Conservation (phyloP, 1,140 invertebrate species). For the Zaprionus davidi region DNA sequence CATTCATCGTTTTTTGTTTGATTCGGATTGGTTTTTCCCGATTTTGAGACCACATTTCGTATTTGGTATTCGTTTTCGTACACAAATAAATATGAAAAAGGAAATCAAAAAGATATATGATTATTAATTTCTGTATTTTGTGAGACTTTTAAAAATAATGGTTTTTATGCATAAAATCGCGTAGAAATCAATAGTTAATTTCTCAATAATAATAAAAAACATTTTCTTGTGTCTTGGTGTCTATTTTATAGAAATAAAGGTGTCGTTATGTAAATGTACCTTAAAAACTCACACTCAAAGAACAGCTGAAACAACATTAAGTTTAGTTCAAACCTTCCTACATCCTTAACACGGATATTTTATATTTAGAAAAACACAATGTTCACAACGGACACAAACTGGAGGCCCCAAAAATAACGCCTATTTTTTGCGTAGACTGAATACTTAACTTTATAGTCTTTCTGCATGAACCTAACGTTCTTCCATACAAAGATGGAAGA, state of each 20-base stretch:
- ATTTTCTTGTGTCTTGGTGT: constrained; percentile 31
- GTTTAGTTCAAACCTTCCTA: background rate
- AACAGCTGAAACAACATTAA: background rate
- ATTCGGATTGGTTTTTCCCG: constrained; percentile 77
- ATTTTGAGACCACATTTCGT: constrained; percentile 83
- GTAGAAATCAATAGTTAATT: constrained; percentile 33
- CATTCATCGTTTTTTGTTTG: constrained; percentile 77
- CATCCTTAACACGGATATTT: background rate
- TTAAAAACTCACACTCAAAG: constrained; percentile 11
- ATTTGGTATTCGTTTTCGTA: constrained; percentile 81
- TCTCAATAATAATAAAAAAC: constrained; percentile 24
- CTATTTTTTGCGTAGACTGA: background rate
- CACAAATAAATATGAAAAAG: constrained; percentile 84
- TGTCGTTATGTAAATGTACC: constrained; percentile 28
- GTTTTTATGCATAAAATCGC: constrained; percentile 24
- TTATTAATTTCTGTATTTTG: constrained; percentile 83
- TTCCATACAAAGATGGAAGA: background rate
- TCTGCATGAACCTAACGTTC: background rate
- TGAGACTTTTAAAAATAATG: constrained; percentile 57
- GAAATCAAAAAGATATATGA: constrained; percentile 84
- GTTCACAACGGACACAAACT: background rate
- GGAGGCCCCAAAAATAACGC: background rate
- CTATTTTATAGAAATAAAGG: constrained; percentile 9
- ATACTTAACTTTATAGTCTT: background rate
- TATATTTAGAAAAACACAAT: background rate